Conservation (phyloP, 92 coral and sea anemone genomes). For the Pocillopora meandrina region DNA sequence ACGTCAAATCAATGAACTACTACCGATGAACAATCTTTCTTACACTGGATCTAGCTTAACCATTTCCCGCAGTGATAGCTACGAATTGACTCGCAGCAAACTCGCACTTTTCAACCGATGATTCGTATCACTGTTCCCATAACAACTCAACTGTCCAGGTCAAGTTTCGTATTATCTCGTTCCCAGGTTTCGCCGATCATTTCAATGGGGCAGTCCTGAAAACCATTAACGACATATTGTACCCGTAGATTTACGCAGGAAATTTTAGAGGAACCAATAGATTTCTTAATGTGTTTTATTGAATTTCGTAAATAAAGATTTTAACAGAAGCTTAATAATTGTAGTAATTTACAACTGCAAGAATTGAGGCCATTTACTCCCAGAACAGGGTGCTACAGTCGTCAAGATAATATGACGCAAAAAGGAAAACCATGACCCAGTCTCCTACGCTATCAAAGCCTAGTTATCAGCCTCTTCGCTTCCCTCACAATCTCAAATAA, state of each 20-base stretch:
- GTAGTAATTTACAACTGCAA: too few relatives aligned
- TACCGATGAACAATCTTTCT: conserved; percentile 18
- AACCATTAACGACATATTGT: neutral
- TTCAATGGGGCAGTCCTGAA: neutral
- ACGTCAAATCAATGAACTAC: conserved; percentile 18
- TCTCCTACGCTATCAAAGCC: too few relatives aligned
- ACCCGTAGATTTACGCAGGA: neutral
- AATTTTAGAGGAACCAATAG: neutral
- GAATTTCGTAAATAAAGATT: neutral
- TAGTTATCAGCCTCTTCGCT: too few relatives aligned
- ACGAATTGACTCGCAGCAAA: conserved; percentile 65
- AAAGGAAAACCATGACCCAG: too few relatives aligned
- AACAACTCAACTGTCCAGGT: neutral
- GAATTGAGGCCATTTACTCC: too few relatives aligned
- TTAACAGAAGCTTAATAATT: too few relatives aligned
- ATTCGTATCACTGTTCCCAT: neutral
- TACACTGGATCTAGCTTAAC: neutral
- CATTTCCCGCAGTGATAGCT: neutral
- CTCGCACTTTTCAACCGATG: conserved; percentile 28
- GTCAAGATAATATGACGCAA: too few relatives aligned
- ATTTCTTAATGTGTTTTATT: neutral
- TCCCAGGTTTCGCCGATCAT: neutral
- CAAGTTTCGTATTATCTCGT: neutral
- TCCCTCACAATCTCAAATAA: too few relatives aligned
- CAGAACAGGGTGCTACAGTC: too few relatives aligned